Base-by-base conservation (phyloP, 53 echinoderm and acorn worm species). In the Antedon mediterranea region DNA sequence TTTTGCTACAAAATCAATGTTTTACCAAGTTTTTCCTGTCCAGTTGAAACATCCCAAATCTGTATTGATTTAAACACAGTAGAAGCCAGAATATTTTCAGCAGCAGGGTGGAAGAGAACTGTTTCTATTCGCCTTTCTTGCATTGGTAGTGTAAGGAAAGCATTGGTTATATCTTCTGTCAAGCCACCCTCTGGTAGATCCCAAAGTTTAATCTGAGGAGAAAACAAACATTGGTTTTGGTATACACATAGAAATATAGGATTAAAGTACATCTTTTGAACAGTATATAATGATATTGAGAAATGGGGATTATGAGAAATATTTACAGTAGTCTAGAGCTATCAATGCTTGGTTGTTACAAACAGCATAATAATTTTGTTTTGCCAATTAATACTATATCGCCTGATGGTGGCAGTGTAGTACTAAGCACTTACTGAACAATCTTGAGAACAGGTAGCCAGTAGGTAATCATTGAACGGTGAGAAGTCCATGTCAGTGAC, bases 401-500 rank as follows among this genome's bases (percentile, higher is more conserved):
- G n/a, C n/a, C n/a, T n/a, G n/a, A n/a, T n/a, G n/a, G n/a, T n/a
- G n/a, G n/a, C n/a, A n/a, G n/a, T n/a, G n/a, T n/a, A n/a, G n/a
- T n/a, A n/a, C n/a, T n/a, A n/a, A n/a, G n/a, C n/a, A 78, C 77
- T 79, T 91, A 97, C 97, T 81, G 80, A 31, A 43, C 79, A 75
- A 78, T 97, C 97, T 32, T 79, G 82, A 43, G 92, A 92, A 74
- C 92, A 88, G 14, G 92, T 93, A 18, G 93, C 93, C 30, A 98
- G 79, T 28, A 89, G 81, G 75, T 88, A 81, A 79, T 90, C 88
- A 81, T 93, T 88, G 84, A 98, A 98, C 3, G 88, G 93, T 73
- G 90, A 92, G 85, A 98, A 98, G 74, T 98, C 98, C 57, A 98
- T 81, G 70, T 98, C 98, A 5, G 98, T 98, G 43, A 93, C 90